Evolutionary conservation across 2,797 vertebrate genomes (phyloP), one percentile per base, ranked within the genome.

Genomic region (Sardinella longiceps): DNA sequence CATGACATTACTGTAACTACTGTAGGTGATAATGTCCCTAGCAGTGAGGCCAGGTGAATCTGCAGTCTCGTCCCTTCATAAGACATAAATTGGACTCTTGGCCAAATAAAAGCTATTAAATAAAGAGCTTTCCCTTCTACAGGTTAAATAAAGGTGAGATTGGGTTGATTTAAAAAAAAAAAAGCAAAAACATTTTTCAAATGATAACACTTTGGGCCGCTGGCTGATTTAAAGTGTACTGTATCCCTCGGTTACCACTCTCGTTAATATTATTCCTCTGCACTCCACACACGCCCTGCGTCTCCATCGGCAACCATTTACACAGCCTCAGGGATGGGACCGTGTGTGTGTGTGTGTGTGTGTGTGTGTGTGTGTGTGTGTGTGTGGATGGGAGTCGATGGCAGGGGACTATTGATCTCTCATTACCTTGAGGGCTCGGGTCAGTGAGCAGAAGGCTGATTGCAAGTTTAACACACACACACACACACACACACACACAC

Each of bases 311-410:
- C 3, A 53, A 53, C 51, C 3, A 53, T 20, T 53, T 53, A 53
- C 15, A 63, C 58, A 63, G 30, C 46, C 23, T 58, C 33, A 45
- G 0, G 25, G 14, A 83, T n/a, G 53, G 20, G 30, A 51, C 50
- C 33, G 81, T 43, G 51, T 50, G 60, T 63, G 63, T 86, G 23
- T 82, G 50, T 46, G 48, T 77, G 48, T 85, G 20, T 33, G 51
- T 28, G 80, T 30, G n/a, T 81, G 80, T 85, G 7, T 37, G 14
- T 33, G 28, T 50, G 50, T 80, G 74, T 45, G 82, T 81, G 83
- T 63, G 81, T 77, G 6, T 63, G 66, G 74, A 63, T 11, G 6
- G 58, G 10, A 63, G 58, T 12, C 10, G 58, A 63, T 63, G 25
- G 58, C 30, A 18, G 63, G 30, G 30, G 63, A 70, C 12, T 70